These are phyloP conservation scores for Bombylius discolor DNA, from an alignment of 2,888 invertebrate species.

Conservation along the genomic window DNA sequence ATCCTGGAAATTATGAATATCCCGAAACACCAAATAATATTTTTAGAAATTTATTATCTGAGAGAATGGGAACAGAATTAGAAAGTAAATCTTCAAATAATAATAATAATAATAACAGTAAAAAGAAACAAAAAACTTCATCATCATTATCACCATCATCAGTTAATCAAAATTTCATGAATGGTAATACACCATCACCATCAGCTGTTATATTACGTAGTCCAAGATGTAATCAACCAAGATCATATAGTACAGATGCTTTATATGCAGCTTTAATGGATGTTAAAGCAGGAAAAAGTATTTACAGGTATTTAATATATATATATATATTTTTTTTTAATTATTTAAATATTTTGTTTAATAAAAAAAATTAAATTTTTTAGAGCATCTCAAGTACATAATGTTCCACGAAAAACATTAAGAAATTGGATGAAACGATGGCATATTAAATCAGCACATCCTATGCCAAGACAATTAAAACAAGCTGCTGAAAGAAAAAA, in stretches of 20 bases:
- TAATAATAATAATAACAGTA: background rate
- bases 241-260: conserved; percentile 30
- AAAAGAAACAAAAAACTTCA: background rate
- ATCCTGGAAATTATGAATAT: background rate
- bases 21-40: too few relatives aligned
- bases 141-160: too few relatives aligned
- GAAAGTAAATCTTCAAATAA: too few relatives aligned
- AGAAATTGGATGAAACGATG: conserved; percentile 51
- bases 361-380: background rate
- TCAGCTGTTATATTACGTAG: conserved; percentile 18
- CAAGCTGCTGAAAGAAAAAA: conserved; percentile 41
- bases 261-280: conserved; percentile 48
- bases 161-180: background rate
- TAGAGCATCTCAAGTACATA: conserved; percentile 47
- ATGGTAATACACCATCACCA: conserved; percentile 8
- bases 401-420: conserved; percentile 46
- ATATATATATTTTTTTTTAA: background rate
- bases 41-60: too few relatives aligned
- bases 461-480: conserved; percentile 45
- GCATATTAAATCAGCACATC: conserved; percentile 46
- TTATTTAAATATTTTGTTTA: background rate
- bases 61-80: too few relatives aligned
- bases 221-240: conserved; percentile 22
- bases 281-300: conserved; percentile 46
- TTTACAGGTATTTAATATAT: conserved; percentile 38